Conservation (phyloP, 2,888 invertebrate genomes). For the Xestia ashworthii region DNA sequence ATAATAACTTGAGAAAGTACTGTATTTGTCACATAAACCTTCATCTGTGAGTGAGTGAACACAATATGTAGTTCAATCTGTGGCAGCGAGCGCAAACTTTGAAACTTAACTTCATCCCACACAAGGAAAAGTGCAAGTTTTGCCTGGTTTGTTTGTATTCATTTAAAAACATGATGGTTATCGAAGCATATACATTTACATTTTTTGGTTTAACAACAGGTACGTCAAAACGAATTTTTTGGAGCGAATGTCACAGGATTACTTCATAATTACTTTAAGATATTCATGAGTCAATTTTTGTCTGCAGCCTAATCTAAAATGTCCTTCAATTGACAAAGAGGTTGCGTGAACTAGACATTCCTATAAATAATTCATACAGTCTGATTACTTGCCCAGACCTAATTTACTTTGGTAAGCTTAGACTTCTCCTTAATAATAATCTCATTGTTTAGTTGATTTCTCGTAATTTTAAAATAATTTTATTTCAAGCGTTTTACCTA, state of each 20-base stretch:
- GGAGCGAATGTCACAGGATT: background rate
- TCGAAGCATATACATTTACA: background rate
- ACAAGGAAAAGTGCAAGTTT: too few species aligned
- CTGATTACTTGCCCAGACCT: conserved; percentile 1
- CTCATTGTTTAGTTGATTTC: background rate
- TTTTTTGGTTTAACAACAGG: background rate
- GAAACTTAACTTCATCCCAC: too few species aligned
- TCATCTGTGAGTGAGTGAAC: too few species aligned
- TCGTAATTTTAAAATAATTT: background rate
- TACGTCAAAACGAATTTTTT: background rate
- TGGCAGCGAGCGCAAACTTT: too few species aligned
- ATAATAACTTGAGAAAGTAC: too few species aligned
- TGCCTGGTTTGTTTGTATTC: background rate
- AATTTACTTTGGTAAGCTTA: background rate
- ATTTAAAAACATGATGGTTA: background rate
- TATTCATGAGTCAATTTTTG: background rate
- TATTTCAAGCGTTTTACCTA: background rate
- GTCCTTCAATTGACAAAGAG: conserved; percentile 1
- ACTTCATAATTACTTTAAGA: background rate
- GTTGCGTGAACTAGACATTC: background rate
- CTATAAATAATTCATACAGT: conserved; percentile 25
- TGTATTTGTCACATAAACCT: too few species aligned
- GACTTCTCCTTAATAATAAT: background rate
- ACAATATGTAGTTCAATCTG: too few species aligned
- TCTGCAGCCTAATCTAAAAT: background rate